Evolutionary conservation across 2,113 vertebrate species (phyloP).

Genomic region (Carassius gibelio): DNA sequence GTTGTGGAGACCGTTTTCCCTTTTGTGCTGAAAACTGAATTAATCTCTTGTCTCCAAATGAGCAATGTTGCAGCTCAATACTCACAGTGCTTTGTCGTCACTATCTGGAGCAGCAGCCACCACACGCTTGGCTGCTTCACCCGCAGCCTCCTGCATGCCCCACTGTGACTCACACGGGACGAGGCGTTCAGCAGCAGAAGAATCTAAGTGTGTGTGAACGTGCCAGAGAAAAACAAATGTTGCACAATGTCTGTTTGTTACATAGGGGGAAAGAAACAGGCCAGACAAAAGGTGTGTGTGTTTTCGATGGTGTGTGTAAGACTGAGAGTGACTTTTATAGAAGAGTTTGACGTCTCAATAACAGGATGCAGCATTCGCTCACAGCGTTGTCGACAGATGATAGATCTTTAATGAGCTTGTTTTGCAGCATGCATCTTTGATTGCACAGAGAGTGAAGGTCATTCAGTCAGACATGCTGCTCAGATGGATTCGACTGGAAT

Average conservation of each 20-base stretch:
- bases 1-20: slow-evolving; percentile 26
- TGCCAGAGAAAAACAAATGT: slow-evolving; percentile 31
- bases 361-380: not conserved
- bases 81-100: slow-evolving; percentile 34
- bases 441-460: slow-evolving; percentile 9
- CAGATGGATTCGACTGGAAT: slow-evolving; percentile 17
- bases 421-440: slow-evolving; percentile 3
- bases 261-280: not conserved
- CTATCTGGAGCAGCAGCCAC: slow-evolving; percentile 53
- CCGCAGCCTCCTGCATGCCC: not conserved
- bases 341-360: not conserved
- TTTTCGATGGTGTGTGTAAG: not conserved
- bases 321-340: not conserved
- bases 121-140: slow-evolving; percentile 49
- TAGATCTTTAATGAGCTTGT: slow-evolving; percentile 29
- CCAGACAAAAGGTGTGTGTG: slow-evolving; percentile 32
- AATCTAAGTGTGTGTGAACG: slow-evolving; percentile 1
- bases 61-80: slow-evolving; percentile 24
- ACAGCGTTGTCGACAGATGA: not conserved
- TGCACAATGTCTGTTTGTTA: slow-evolving; percentile 24
- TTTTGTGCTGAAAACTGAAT: slow-evolving; percentile 42
- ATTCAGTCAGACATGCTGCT: not conserved
- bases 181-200: slow-evolving; percentile 5
- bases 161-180: slow-evolving; percentile 26
- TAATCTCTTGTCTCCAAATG: slow-evolving; percentile 38